Conservation (phyloP, 1,140 invertebrate species). For the Onthophagus taurus region DNA sequence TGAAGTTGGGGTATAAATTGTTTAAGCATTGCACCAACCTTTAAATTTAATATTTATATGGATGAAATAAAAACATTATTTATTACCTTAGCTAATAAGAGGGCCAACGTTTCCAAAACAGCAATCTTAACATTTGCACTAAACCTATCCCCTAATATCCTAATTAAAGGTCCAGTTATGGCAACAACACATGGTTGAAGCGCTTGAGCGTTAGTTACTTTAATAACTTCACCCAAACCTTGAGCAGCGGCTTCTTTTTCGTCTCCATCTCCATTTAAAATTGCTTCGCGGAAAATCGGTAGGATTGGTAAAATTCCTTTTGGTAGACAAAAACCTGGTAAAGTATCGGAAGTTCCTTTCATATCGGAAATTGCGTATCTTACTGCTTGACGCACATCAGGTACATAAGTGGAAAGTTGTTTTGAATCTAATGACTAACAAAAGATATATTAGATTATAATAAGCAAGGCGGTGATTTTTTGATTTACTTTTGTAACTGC, state of each 20-base stretch:
- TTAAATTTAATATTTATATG: constrained; percentile 1
- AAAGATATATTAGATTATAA: not conserved
- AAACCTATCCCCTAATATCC: constrained; percentile 94
- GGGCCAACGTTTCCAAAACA: constrained; percentile 86
- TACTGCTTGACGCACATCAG: constrained; percentile 84
- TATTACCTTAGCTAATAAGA: constrained; percentile 76
- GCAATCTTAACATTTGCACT: constrained; percentile 89
- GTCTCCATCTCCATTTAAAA: constrained; percentile 88
- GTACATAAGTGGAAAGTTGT: constrained; percentile 74
- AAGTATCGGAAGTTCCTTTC: constrained; percentile 52
- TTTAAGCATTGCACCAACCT: constrained; percentile 87
- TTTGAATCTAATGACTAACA: constrained; percentile 62
- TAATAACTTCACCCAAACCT: constrained; percentile 87
- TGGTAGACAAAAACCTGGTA: constrained; percentile 92
- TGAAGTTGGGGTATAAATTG: constrained; percentile 97
- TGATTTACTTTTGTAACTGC: constrained; percentile 70
- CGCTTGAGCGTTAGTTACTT: constrained; percentile 71
- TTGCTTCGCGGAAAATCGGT: constrained; percentile 91
- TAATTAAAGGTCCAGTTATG: constrained; percentile 94
- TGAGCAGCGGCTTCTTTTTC: constrained; percentile 92
- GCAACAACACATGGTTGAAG: constrained; percentile 92
- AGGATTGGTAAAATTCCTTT: constrained; percentile 89
- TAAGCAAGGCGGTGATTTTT: not conserved
- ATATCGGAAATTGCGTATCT: constrained; percentile 81
- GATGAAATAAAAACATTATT: not conserved